Evolutionary conservation across 2,888 invertebrate genomes (phyloP).

Genomic region (Barypeithes pellucidus): DNA sequence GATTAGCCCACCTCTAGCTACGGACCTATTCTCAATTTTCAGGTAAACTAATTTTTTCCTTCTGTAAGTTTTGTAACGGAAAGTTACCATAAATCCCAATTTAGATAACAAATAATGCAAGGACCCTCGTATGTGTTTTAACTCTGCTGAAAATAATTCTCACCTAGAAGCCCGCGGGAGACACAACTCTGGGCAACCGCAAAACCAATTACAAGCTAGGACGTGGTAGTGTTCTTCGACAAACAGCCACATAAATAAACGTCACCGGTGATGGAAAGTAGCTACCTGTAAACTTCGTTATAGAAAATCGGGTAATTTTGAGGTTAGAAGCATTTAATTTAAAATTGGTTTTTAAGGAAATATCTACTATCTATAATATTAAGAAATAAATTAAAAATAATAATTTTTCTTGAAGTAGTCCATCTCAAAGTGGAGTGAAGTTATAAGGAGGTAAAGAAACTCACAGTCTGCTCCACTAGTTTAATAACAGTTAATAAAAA

Average conservation of each 20-base stretch:
- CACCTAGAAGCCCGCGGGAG: constrained; percentile 20
- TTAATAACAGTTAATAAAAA: too few relatives aligned
- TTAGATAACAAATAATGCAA: background rate
- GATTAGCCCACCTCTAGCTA: too few relatives aligned
- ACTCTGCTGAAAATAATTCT: constrained; percentile 29
- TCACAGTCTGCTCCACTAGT: too few relatives aligned
- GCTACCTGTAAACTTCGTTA: constrained; percentile 19
- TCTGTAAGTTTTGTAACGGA: background rate
- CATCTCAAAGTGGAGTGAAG: too few relatives aligned
- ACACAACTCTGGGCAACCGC: constrained; percentile 38
- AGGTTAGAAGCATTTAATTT: too few relatives aligned
- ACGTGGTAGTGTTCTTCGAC: constrained; percentile 38
- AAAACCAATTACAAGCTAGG: constrained; percentile 44
- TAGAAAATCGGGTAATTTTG: constrained; percentile 4
- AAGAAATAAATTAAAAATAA: too few relatives aligned
- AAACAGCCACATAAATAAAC: constrained; percentile 41
- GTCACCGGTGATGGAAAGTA: constrained; percentile 34
- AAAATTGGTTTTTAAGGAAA: too few relatives aligned
- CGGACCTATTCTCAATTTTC: too few relatives aligned
- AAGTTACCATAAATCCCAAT: background rate
- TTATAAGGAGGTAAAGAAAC: too few relatives aligned
- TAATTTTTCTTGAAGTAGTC: too few relatives aligned
- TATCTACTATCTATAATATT: too few relatives aligned
- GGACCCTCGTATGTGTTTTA: background rate
- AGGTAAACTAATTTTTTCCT: too few relatives aligned